Base-by-base conservation (phyloP, 2,113 vertebrate species). In the Mugil cephalus region DNA sequence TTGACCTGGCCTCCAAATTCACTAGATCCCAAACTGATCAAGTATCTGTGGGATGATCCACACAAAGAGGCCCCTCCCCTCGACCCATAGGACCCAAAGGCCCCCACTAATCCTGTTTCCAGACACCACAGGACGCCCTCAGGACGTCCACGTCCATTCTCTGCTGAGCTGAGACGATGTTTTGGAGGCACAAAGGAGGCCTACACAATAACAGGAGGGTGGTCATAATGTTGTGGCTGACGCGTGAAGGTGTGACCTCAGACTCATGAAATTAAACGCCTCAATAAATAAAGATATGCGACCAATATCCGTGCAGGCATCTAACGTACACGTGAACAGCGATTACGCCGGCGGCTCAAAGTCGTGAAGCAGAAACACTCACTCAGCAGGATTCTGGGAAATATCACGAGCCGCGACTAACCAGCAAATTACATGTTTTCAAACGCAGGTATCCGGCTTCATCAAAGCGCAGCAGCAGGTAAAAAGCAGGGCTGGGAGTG, bases 361-460 rank as follows among this genome's bases (percentile, higher is more conserved):
- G 35, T 45, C 55, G 52, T 21, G 24, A 21, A 10, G 38, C 46
- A 34, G 30, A 34, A 74, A 46, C 7, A 42, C 70, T 54, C 58
- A 43, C 74, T 67, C 80, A 51, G 83, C 80, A 39, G 66, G 83
- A 30, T 0, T 11, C 71, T 1, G 30, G 2, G 10, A 51, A 55
- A 62, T 54, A 54, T 69, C 46, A 36, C 53, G 46, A 7, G 21
- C 52, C 50, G 67, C 35, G 47, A 53, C 78, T 79, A 77, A 84
- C 21, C 74, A 53, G 74, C 68, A 83, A 74, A 83, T 56, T 9
- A 42, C 61, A 63, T 21, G 36, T 60, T 80, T 54, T 69, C 35
- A 55, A 61, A 78, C 15, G 13, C 45, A 51, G 62, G 45, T 47
- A 67, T 66, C 51, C 52, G 8, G 4, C 24, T 34, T 80, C 65